Evolutionary conservation across 2,888 invertebrate genomes (phyloP), one percentile per base, ranked within the genome.

Genomic region (Dolichomitus sp.): DNA sequence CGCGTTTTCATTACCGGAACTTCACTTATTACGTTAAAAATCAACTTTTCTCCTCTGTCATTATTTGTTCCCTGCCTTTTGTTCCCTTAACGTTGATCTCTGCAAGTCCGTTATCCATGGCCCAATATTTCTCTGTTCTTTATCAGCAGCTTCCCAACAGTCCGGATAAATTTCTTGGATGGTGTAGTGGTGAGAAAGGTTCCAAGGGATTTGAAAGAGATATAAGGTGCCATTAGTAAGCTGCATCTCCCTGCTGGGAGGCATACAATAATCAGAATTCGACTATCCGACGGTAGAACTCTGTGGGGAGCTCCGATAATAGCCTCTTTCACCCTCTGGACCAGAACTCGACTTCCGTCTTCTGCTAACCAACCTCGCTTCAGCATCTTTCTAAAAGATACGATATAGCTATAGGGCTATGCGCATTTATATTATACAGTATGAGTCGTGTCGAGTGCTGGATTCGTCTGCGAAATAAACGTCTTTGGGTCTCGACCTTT

Each of bases 401-500:
- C 19, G 23, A 7, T 69, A 54, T 52, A 40, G 19, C 19, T 69
- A 40, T 69, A 69, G n/a, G 48, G 48, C 23, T 23, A 23, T 11
- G 37, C 9, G 19, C 17, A 54, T 12, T 19, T 33, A 11, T 27
- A 50, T n/a, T 50, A 23, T 63, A 4, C 2, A 6, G 33, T 33
- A 48, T 63, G 50, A 48, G 37, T 50, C n/a, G 30, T 14, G 63
- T 42, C 57, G 23, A 57, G 48, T 27, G 65, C 17, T 11, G 33
- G 37, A 75, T 63, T 70, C 63, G 40, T 45, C 70, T 50, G 65
- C 17, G 33, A 66, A 76, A 81, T 76, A 68, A 77, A 72, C 72
- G 72, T 76, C 70, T 81, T 76, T 65, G 61, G 48, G 57, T 59
- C 70, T 72, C 77, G 73, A 73, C 81, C 72, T 77, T 52, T 77